phyloP scores from a whole-genome alignment of 2,113 vertebrate species.

The Naja naja region DNA sequence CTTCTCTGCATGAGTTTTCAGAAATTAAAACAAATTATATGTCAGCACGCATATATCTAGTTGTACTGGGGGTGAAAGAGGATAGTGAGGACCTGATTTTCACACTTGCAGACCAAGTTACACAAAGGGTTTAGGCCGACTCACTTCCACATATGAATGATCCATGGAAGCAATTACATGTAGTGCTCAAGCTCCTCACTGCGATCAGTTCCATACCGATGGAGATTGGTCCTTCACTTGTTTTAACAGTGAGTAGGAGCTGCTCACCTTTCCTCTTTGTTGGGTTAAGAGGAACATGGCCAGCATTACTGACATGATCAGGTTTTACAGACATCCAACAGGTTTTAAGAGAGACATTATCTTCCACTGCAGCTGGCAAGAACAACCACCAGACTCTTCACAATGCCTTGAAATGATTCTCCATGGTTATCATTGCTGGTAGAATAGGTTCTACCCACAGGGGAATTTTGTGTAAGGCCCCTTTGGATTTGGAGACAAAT shows the following conservation, averaged over 20 bases:
- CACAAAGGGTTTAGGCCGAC: not conserved
- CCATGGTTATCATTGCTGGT: not conserved
- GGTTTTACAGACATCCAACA: not conserved
- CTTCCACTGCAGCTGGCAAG: not conserved
- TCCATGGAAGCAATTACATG: not conserved
- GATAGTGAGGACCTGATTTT: not conserved
- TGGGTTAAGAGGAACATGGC: not conserved
- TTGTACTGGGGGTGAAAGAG: not conserved
- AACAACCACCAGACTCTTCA: not conserved
- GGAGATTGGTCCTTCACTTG: not conserved
- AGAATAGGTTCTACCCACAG: not conserved
- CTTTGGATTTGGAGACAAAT: not conserved
- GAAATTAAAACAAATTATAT: not conserved
- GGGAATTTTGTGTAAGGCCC: not conserved
- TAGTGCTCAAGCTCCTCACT: not conserved
- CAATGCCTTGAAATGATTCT: not conserved
- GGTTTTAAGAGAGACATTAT: not conserved
- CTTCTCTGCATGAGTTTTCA: conserved; percentile 45
- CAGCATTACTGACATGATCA: not conserved
- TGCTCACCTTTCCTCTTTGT: not conserved
- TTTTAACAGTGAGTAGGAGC: not conserved
- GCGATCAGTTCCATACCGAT: not conserved
- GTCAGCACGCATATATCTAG: not conserved
- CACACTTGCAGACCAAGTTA: not conserved
- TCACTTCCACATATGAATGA: not conserved